Percentiles rank a stretch among this genome's conserved stretches.
These are phyloP conservation scores for Myotis vivesi DNA, from an alignment of 2,797 vertebrate genomes.

Conservation along the genomic window DNA sequence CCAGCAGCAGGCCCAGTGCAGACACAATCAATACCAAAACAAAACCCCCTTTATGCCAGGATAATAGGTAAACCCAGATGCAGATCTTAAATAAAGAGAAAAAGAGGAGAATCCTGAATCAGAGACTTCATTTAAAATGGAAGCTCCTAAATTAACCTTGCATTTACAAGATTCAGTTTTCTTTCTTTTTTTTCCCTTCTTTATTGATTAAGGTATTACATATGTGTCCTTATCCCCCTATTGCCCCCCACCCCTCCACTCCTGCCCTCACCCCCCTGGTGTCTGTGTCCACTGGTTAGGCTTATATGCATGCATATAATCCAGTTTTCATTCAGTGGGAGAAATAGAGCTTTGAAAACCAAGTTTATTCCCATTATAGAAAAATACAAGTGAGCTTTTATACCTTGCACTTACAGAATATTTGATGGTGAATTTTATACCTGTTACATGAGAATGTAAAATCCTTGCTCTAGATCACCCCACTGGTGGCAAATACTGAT, in stretches of 20 bases:
- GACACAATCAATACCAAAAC: background rate
- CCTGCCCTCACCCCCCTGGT: no score
- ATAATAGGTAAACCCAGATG: background rate
- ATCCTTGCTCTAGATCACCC: background rate
- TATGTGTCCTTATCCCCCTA: no score
- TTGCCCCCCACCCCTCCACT: no score
- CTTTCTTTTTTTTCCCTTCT: background rate
- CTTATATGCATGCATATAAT: no score
- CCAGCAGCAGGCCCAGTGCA: background rate
- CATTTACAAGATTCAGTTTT: background rate
- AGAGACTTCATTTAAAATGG: background rate
- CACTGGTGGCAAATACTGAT: background rate
- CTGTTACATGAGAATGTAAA: background rate
- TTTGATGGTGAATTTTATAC: background rate
- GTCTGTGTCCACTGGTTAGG: no score
- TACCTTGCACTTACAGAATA: background rate
- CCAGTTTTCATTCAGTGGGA: background rate
- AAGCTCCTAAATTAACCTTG: background rate
- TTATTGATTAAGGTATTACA: no score
- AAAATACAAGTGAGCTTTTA: background rate
- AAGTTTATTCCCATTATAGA: background rate
- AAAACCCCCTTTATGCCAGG: background rate
- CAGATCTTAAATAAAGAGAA: background rate
- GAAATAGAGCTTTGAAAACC: background rate
- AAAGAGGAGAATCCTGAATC: background rate